These are phyloP conservation scores for Syngnathus acus DNA, from an alignment of 2,797 vertebrate genomes.

Conservation along the genomic window DNA sequence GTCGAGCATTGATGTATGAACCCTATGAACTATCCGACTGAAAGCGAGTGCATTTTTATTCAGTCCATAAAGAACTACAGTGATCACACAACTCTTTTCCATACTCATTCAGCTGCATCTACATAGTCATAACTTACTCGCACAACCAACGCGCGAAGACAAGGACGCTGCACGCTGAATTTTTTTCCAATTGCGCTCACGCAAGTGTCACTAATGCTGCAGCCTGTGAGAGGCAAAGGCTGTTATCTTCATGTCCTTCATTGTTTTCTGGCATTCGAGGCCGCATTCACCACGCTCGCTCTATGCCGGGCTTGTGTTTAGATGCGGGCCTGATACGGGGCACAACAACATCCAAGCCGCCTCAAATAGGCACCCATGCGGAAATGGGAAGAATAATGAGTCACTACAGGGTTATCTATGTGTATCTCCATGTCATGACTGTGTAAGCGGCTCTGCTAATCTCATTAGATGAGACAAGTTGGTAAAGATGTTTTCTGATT, in stretches of 20 bases:
- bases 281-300: conserved; percentile 28
- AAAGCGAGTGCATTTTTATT: not conserved
- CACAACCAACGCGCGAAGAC: conserved; percentile 21
- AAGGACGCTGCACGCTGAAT: conserved; percentile 26
- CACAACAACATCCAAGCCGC: conserved; percentile 43
- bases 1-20: not conserved
- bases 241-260: conserved; percentile 37
- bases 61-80: not conserved
- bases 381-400: conserved; percentile 66
- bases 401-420: conserved; percentile 69
- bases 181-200: conserved; percentile 51
- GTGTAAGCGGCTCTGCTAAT: conserved; percentile 66
- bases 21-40: not conserved
- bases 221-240: conserved; percentile 43
- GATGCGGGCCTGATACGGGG: conserved; percentile 46
- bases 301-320: conserved; percentile 31
- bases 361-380: conserved; percentile 42
- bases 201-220: conserved; percentile 56
- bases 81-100: not conserved
- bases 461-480: conserved; percentile 73
- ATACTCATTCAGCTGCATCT: not conserved
- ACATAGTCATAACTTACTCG: conserved; percentile 6
- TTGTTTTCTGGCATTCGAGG: conserved; percentile 39
- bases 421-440: conserved; percentile 68
- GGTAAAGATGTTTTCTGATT: conserved; percentile 70